Evolutionary conservation across 2,888 invertebrate genomes (phyloP).

Genomic region (Aspidiotus rigidus): DNA sequence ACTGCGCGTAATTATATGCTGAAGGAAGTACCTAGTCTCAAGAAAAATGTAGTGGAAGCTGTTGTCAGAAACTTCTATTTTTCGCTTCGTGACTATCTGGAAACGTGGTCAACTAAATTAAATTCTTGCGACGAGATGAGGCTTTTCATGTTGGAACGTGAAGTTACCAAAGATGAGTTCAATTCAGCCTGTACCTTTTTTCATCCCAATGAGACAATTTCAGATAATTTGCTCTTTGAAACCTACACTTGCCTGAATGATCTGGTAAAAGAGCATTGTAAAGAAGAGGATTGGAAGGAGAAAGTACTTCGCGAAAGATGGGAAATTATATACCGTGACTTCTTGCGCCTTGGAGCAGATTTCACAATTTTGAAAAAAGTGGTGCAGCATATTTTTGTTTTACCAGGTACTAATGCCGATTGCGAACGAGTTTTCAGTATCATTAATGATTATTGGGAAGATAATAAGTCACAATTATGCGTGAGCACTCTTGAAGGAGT

Average conservation of each 20-base stretch:
- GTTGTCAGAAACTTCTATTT: not conserved
- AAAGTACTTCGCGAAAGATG: conserved; percentile 4
- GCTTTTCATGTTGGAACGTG: too few species aligned
- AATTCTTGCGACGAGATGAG: not conserved
- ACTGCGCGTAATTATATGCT: not conserved
- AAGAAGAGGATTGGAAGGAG: conserved; percentile 12
- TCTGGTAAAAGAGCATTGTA: conserved; percentile 6
- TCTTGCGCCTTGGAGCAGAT: conserved; percentile 7
- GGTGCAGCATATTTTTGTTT: conserved; percentile 15
- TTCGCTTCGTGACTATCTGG: not conserved
- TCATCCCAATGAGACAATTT: not conserved
- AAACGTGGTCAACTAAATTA: not conserved
- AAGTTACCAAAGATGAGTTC: too few species aligned
- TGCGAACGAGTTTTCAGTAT: conserved; percentile 18
- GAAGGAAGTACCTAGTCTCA: not conserved
- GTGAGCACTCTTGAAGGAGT: conserved; percentile 21
- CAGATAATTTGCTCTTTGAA: not conserved
- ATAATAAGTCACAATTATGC: conserved; percentile 14
- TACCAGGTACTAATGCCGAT: conserved; percentile 18
- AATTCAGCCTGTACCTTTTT: too few species aligned
- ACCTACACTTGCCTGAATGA: conserved; percentile 7
- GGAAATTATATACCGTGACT: conserved; percentile 7
- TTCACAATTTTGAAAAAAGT: conserved; percentile 18
- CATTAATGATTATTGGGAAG: conserved; percentile 28
- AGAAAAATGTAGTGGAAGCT: not conserved